Evolutionary conservation across 2,113 vertebrate species (phyloP), one percentile per base, ranked within the genome.

Genomic region (Theristicus caerulescens): DNA sequence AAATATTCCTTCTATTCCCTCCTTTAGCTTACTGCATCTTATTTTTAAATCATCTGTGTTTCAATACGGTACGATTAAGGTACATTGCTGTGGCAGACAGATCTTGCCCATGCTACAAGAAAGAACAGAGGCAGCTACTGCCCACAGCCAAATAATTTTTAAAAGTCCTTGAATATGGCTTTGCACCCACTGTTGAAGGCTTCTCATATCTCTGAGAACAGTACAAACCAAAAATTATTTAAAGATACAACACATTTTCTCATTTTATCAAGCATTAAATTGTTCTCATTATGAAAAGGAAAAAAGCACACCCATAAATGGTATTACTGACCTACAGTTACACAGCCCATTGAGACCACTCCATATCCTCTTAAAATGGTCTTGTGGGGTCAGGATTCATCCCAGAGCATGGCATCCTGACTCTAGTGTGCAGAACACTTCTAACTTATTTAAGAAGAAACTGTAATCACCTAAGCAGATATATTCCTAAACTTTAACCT

Each of bases 381-480:
- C 66, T 79, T 82, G 87, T 81, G 62, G 25, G 86, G 78, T 97
- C 85, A 64, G 90, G 86, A 94, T 95, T 96, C 67, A 65, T 44
- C 81, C 82, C 73, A 91, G 58, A 79, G 79, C 38, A 90, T 21
- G 27, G 15, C 44, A 92, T 69, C 32, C 82, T 46, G 72, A 92
- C 91, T 81, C 57, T 76, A 83, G 93, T 44, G 93, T 66, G 66
- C 13, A 52, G 91, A 90, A 79, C 65, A 83, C 54, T 59, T 89
- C 81, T 84, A 58, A 97, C 96, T 96, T 86, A 95, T 86, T 93
- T 93, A 79, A 95, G 85, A 96, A 89, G 36, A 85, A 94, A 94
- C 31, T 94, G 38, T 94, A 92, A 97, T 95, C 86, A 94, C 58
- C 94, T 87, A 93, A 94, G 92, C 82, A 95, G 90, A 97, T 77